Evolutionary conservation across 1,140 invertebrate species (phyloP).

Genomic region (Conus ventricosus): DNA sequence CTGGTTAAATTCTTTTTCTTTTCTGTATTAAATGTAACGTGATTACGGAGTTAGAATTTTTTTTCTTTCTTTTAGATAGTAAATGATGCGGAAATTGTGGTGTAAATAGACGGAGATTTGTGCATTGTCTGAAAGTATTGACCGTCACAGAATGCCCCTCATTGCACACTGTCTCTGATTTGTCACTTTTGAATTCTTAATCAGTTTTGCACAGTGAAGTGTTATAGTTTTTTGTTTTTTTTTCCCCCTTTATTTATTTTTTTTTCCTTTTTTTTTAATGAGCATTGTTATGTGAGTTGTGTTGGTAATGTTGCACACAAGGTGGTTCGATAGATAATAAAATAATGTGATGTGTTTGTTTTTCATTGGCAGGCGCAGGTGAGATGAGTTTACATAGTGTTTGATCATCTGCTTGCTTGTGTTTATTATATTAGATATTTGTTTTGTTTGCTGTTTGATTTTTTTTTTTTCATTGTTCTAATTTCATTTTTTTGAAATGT

Average conservation of each 20-base stretch:
- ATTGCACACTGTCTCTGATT: neutral
- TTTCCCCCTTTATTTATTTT: neutral
- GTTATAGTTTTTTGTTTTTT: neutral
- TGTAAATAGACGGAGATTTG: too few relatives aligned
- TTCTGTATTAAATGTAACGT: too few relatives aligned
- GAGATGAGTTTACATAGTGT: neutral
- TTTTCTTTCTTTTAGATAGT: too few relatives aligned
- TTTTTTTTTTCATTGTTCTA: neutral
- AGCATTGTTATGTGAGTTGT: neutral
- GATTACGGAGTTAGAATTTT: too few relatives aligned
- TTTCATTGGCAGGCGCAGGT: slow-evolving; percentile 13
- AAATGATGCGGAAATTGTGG: too few relatives aligned
- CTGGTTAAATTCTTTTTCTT: too few relatives aligned
- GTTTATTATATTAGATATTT: neutral
- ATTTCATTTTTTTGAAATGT: too few relatives aligned
- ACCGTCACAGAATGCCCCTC: neutral
- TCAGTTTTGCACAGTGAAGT: too few relatives aligned
- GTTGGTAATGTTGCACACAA: neutral
- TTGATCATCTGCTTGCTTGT: neutral
- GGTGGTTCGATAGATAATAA: neutral
- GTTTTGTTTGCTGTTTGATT: neutral
- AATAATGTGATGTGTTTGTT: slow-evolving; percentile 14
- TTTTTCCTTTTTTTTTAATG: neutral
- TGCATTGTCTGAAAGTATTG: too few relatives aligned
- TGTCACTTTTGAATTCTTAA: too few relatives aligned